Evolutionary conservation across 2,888 invertebrate species (phyloP).

Genomic region (Parapristionchus giblindavisi): DNA sequence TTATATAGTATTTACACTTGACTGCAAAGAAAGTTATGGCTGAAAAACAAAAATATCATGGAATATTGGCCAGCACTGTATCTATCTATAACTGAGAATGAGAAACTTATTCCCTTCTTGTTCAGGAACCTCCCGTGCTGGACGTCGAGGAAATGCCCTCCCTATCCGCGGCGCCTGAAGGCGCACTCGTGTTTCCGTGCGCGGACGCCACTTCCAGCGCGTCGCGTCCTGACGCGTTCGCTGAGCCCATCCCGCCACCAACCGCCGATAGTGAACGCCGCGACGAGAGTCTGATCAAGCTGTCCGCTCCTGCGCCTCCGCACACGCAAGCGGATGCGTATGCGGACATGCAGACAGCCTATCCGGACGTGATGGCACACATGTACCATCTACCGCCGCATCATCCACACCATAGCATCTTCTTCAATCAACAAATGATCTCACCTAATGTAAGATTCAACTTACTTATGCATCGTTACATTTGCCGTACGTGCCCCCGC

Average conservation of each 20-base stretch:
- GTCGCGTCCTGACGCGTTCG: not conserved
- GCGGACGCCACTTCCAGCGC: not conserved
- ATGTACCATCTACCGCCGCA: not conserved
- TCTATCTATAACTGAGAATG: not conserved
- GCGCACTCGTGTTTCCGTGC: not conserved
- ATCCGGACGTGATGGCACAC: too few species aligned
- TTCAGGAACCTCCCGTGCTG: constrained; percentile 24
- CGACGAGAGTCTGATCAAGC: constrained; percentile 22
- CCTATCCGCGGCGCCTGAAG: not conserved
- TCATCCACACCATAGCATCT: not conserved
- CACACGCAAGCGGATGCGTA: not conserved
- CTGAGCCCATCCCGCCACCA: not conserved
- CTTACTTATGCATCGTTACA: too few species aligned
- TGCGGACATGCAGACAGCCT: too few species aligned
- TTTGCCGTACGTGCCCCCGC: too few species aligned
- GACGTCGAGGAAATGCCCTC: constrained; percentile 5
- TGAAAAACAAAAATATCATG: too few species aligned
- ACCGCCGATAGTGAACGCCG: not conserved
- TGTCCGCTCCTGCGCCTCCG: constrained; percentile 9
- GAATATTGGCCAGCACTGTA: too few species aligned
- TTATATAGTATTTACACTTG: too few species aligned
- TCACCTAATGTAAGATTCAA: not conserved
- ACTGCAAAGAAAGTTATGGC: too few species aligned
- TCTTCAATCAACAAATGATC: not conserved
- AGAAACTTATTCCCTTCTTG: not conserved